These are phyloP conservation scores for Lagocephalus sceleratus DNA, from an alignment of 2,797 vertebrate genomes.

Conservation along the genomic window DNA sequence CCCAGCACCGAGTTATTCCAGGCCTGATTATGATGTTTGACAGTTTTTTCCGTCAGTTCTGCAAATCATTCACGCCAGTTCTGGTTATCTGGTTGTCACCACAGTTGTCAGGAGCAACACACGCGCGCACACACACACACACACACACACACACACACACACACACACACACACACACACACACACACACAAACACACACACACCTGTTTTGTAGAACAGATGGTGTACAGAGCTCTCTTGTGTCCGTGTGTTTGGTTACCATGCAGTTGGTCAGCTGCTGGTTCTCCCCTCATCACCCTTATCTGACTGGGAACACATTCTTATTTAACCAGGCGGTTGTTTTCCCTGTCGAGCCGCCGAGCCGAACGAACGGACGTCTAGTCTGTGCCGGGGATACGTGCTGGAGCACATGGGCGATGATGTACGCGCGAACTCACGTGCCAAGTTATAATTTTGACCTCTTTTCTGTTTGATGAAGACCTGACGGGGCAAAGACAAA, in stretches of 20 bases:
- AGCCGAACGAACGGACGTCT: constrained; percentile 7
- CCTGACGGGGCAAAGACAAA: too few relatives aligned
- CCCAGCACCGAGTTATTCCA: neutral
- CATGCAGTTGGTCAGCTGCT: constrained; percentile 33
- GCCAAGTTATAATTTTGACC: too few relatives aligned
- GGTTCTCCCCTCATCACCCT: neutral
- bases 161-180: constrained; percentile 1
- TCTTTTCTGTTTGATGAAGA: too few relatives aligned
- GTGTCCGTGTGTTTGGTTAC: constrained; percentile 10
- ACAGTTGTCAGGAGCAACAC: constrained; percentile 29
- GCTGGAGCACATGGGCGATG: neutral
- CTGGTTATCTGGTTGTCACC: constrained; percentile 12
- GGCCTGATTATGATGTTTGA: too few relatives aligned
- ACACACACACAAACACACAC: neutral
- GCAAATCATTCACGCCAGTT: neutral
- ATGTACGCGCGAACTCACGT: too few relatives aligned
- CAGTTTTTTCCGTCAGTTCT: neutral
- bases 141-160: constrained; percentile 9
- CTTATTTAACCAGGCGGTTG: constrained; percentile 30
- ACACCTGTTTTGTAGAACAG: constrained; percentile 50
- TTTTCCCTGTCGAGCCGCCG: constrained; percentile 6
- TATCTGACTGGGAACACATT: constrained; percentile 14
- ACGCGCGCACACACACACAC: neutral
- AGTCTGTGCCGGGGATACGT: constrained; percentile 3
- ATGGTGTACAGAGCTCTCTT: constrained; percentile 36